These are phyloP conservation scores for Acanthurus leucopareius DNA, from an alignment of 2,797 vertebrate genomes.

Conservation along the genomic window DNA sequence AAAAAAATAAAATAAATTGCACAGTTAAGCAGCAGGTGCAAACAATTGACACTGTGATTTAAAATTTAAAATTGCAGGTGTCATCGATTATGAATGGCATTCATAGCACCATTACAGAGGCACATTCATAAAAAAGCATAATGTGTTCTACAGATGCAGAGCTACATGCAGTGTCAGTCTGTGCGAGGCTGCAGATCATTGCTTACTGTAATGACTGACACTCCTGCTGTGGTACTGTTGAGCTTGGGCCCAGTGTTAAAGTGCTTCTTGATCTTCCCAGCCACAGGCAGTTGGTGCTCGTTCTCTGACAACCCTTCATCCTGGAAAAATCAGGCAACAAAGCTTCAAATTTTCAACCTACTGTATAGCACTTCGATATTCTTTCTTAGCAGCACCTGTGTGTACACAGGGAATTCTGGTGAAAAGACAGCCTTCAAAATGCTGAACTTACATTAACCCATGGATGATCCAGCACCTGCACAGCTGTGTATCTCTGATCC, in stretches of 20 bases:
- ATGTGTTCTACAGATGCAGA: constrained; percentile 10
- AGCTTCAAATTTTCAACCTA: constrained; percentile 6
- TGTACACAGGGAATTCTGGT: not conserved
- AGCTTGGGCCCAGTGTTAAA: constrained; percentile 94
- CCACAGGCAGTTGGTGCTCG: constrained; percentile 94
- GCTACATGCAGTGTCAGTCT: constrained; percentile 27
- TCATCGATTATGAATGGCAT: constrained; percentile 20
- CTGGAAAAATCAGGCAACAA: constrained; percentile 75
- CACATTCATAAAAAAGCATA: constrained; percentile 9
- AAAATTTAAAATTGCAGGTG: constrained; percentile 14
- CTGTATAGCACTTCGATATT: not conserved
- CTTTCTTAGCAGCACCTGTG: not conserved
- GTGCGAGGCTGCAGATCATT: constrained; percentile 14
- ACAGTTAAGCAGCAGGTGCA: not conserved
- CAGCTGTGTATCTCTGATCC: constrained; percentile 92
- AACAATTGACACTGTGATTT: not conserved
- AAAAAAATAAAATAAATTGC: constrained; percentile 1
- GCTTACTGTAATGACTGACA: constrained; percentile 98
- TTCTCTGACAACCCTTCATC: constrained; percentile 93
- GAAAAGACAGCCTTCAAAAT: constrained; percentile 2
- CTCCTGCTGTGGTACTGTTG: constrained; percentile 93
- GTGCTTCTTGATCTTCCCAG: constrained; percentile 98
- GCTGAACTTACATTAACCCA: constrained; percentile 95
- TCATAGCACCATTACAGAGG: constrained; percentile 14
- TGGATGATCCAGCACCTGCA: constrained; percentile 94